Evolutionary conservation across 2,113 vertebrate genomes (phyloP).

Genomic region (Apaloderma vittatum): DNA sequence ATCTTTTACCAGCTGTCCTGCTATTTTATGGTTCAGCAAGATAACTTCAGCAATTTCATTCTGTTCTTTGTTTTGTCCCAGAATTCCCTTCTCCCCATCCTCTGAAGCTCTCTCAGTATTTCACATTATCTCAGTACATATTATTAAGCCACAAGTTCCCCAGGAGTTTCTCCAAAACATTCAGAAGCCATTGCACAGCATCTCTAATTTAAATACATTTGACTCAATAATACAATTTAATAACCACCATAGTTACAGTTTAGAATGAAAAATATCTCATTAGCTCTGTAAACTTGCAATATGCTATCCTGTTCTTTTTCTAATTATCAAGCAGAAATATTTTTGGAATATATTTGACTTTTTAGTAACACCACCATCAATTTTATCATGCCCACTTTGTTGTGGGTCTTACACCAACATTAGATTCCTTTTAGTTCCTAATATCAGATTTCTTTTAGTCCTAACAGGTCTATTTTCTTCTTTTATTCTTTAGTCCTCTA

Average conservation of each 20-base stretch:
- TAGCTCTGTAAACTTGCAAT: conserved; percentile 22
- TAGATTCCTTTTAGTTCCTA: not conserved
- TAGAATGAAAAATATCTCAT: conserved; percentile 47
- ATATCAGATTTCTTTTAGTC: conserved; percentile 8
- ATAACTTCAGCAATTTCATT: not conserved
- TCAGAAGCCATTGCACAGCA: conserved; percentile 16
- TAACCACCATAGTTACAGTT: conserved; percentile 38
- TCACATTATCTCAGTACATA: not conserved
- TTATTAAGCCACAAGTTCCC: conserved; percentile 20
- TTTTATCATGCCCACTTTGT: not conserved
- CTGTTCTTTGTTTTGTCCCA: not conserved
- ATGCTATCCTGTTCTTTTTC: not conserved
- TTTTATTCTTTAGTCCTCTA: not conserved
- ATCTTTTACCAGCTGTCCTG: conserved; percentile 9
- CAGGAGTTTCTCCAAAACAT: conserved; percentile 33
- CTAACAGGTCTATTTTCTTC: not conserved
- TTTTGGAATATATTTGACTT: conserved; percentile 38
- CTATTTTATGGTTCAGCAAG: not conserved
- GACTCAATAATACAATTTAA: conserved; percentile 55
- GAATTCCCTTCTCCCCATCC: not conserved
- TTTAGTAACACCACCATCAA: not conserved
- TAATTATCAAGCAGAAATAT: conserved; percentile 26
- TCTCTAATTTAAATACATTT: conserved; percentile 53
- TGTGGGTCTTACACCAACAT: not conserved
- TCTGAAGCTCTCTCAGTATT: not conserved